Evolutionary conservation across 2,113 vertebrate genomes (phyloP), one percentile per base, ranked within the genome.

Genomic region (Lampris megalopsis): DNA sequence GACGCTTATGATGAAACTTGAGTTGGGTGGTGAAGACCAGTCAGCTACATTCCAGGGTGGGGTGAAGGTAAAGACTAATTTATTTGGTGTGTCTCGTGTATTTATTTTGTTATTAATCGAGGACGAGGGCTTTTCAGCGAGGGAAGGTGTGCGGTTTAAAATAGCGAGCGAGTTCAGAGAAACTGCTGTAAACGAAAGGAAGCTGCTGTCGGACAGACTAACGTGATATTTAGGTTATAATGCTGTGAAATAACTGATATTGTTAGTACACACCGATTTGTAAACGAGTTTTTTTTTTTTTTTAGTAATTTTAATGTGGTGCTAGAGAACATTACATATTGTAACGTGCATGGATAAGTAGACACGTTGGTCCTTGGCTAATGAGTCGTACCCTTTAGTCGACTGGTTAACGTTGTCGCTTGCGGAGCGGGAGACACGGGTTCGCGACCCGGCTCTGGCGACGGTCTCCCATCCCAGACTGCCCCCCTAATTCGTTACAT

Each of bases 171-270:
- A 10, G 11, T n/a, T 13, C 2, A 59, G 10, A 41, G 7, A 37
- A 37, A 36, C 62, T 48, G 62, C 43, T 37, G 45, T 50, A 11
- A 50, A 49, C 5, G 11, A 45, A 45, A 24, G 60, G 13, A 42
- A 63, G 35, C 36, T 61, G 42, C 37, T 37, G 81, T 66, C 24
- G 67, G 65, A 47, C 3, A 35, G 50, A 72, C 56, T 0, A 11
- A n/a, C 43, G 6, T 58, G 41, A 58, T 2, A 56, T 60, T 37
- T 9, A 24, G 52, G 53, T 37, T 49, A 37, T 64, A 76, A 73
- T 5, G 64, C 82, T 79, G 80, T 85, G 80, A 86, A 85, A 71
- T 43, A 50, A 45, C 67, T 56, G 38, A 4, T 24, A 5, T 52
- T 2, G 59, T 11, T 43, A 50, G 69, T 53, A 13, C 73, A 63